Evolutionary conservation across 2,113 vertebrate genomes (phyloP).

Genomic region (Willisornis vidua): DNA sequence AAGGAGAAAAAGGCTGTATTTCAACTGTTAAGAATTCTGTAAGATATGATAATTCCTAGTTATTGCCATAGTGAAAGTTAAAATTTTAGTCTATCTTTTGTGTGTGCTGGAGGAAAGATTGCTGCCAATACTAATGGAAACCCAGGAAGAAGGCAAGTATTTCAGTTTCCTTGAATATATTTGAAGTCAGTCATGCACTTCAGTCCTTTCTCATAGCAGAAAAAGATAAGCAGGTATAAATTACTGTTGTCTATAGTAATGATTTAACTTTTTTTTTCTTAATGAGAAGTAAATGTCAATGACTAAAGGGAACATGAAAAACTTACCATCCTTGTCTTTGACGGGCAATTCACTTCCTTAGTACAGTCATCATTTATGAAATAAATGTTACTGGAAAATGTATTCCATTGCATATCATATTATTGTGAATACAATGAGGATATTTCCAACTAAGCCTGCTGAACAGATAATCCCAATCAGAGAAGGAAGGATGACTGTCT

Average conservation of each 20-base stretch:
- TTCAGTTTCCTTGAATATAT: background rate
- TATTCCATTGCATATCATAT: slow-evolving; percentile 34
- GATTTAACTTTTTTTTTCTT: background rate
- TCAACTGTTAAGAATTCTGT: background rate
- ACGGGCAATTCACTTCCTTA: background rate
- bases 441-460: slow-evolving; percentile 67
- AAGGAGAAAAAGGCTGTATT: background rate
- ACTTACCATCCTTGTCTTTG: background rate
- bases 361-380: background rate
- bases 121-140: background rate
- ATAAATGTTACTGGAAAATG: background rate
- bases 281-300: background rate
- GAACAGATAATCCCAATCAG: slow-evolving; percentile 68
- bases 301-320: background rate
- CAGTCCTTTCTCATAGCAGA: background rate
- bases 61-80: background rate
- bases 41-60: background rate
- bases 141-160: background rate
- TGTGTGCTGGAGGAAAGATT: background rate
- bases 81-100: background rate
- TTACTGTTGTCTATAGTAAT: background rate
- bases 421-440: slow-evolving; percentile 63
- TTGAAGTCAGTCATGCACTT: background rate
- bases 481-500: slow-evolving; percentile 67
- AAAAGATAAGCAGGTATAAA: background rate